Conservation (phyloP, 2,888 invertebrate genomes). For the Nomada fabriciana region DNA sequence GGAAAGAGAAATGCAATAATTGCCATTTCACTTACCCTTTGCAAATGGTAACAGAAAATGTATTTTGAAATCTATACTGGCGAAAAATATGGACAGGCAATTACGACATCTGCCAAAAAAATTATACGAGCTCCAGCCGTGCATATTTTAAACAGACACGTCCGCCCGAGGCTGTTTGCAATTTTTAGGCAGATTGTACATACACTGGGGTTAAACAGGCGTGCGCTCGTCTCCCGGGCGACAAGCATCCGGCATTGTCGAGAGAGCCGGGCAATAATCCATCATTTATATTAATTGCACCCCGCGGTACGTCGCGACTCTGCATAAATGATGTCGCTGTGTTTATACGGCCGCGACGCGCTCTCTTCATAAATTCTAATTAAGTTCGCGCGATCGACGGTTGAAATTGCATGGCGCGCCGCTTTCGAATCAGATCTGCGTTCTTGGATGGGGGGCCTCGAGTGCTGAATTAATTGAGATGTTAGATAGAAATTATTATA, state of each 20-base stretch:
- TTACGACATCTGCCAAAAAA: not conserved
- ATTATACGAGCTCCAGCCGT: not conserved
- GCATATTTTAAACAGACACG: slow-evolving; percentile 29
- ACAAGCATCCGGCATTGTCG: slow-evolving; percentile 70
- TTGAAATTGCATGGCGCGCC: slow-evolving; percentile 57
- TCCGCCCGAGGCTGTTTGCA: slow-evolving; percentile 6
- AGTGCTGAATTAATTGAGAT: not conserved
- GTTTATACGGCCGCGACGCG: slow-evolving; percentile 73
- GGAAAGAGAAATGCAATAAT: too few species aligned
- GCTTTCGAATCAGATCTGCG: slow-evolving; percentile 31
- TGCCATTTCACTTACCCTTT: too few species aligned
- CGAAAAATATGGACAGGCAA: not conserved
- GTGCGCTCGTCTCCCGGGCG: slow-evolving; percentile 40
- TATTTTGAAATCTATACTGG: not conserved
- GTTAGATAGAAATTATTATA: not conserved
- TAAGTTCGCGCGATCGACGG: slow-evolving; percentile 79
- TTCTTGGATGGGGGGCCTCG: not conserved
- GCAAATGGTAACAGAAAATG: slow-evolving; percentile 33
- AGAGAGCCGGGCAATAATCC: slow-evolving; percentile 76
- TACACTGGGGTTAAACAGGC: slow-evolving; percentile 48
- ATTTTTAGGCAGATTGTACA: slow-evolving; percentile 57
- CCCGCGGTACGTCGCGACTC: slow-evolving; percentile 74
- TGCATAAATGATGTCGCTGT: slow-evolving; percentile 79
- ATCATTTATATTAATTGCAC: slow-evolving; percentile 83
- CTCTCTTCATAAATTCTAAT: slow-evolving; percentile 82